Conservation (phyloP, 1,140 invertebrate genomes). For the Bombus superbus region DNA sequence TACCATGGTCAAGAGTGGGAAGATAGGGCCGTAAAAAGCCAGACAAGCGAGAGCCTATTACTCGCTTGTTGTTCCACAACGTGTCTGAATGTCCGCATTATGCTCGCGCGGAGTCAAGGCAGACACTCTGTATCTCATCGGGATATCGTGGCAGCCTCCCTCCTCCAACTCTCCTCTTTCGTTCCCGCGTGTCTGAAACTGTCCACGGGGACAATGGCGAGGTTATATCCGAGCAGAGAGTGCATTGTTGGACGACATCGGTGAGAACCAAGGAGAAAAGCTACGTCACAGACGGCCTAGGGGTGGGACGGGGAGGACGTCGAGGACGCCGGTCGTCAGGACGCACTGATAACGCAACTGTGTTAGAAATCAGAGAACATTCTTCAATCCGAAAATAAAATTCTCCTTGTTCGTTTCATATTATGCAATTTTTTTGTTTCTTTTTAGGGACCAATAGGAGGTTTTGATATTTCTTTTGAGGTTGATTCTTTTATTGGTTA, state of each 20-base stretch:
- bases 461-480: not conserved
- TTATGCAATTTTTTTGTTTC: not conserved
- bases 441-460: not conserved
- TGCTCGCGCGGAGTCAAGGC: slow-evolving; percentile 31
- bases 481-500: too few species aligned
- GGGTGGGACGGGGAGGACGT: not conserved
- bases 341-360: not conserved
- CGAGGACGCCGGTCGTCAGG: not conserved
- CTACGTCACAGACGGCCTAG: slow-evolving; percentile 4
- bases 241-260: slow-evolving; percentile 40
- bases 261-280: slow-evolving; percentile 44
- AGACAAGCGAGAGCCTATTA: slow-evolving; percentile 9
- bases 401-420: not conserved
- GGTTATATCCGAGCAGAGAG: slow-evolving; percentile 43
- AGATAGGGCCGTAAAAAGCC: not conserved
- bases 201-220: slow-evolving; percentile 50
- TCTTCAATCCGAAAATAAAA: not conserved
- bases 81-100: slow-evolving; percentile 47
- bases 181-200: slow-evolving; percentile 30
- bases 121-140: slow-evolving; percentile 49
- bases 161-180: not conserved
- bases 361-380: not conserved
- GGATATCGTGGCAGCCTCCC: slow-evolving; percentile 31
- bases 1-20: not conserved
- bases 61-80: slow-evolving; percentile 5